Base-by-base conservation (phyloP, 2,797 vertebrate species). In the Aldrovandia affinis region DNA sequence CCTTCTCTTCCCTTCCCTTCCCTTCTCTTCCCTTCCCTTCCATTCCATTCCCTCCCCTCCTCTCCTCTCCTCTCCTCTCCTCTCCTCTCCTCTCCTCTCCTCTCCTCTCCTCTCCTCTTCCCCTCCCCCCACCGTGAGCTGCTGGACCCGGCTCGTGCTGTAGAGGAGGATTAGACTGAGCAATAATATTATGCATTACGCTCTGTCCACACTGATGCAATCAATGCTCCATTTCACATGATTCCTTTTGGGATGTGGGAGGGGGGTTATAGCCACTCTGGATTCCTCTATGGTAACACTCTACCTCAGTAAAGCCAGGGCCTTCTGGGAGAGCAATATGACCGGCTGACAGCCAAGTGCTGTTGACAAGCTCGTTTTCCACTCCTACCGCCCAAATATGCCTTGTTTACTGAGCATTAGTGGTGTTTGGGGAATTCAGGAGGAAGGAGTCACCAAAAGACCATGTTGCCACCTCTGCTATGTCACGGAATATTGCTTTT, bases 191-290 rank as follows among this genome's bases (percentile, higher is more conserved):
- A 92, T 91, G 86, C 90, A 89, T 91, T 91, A 91, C 85, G 82
- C 90, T 90, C 86, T 36, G 73, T 89, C 85, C 89, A 87, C 90
- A 89, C 89, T 87, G 87, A 91, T 89, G 87, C 91, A 92, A 92
- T 92, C 92, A 91, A 92, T 92, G 91, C 90, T 91, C 90, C 89
- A 89, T 93, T 92, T 92, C 91, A 91, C 88, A 88, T 86, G 75
- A 89, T 88, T 87, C 83, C 87, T 89, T 86, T 77, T 84, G 85
- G 88, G 83, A 54, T 84, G 82, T 75, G 88, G 81, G 84, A 20
- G n/a, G 86, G 86, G 80, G 81, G 79, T 20, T 65, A 22, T 54
- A 79, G 52, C 47, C 3, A 65, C 4, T 9, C 5, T 52, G 68
- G 18, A 10, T 33, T 84, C 68, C 83, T 84, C 80, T 84, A 68